Percentiles rank a stretch among this genome's conserved stretches.
Conservation (phyloP, 2,888 invertebrate species). For the Dynastes hyllus region DNA sequence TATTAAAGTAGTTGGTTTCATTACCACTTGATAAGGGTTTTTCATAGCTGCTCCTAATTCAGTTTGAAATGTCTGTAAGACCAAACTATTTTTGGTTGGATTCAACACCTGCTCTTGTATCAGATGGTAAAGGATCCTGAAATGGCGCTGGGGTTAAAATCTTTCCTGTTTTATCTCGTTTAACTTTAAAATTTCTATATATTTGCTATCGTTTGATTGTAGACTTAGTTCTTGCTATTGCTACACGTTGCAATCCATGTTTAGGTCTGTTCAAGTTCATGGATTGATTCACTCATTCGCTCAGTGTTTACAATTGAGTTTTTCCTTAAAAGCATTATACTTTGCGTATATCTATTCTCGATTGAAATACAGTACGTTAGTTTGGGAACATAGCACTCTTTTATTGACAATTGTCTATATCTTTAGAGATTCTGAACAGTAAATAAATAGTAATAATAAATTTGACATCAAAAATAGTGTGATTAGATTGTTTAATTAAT, state of each 20-base stretch:
- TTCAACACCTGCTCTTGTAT: slow-evolving; percentile 94
- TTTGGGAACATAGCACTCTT: too few species aligned
- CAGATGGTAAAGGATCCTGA: slow-evolving; percentile 91
- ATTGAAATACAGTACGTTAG: too few species aligned
- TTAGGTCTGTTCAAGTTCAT: slow-evolving; percentile 94
- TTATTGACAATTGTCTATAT: too few species aligned
- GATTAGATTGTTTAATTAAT: too few species aligned
- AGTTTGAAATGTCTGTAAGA: slow-evolving; percentile 92
- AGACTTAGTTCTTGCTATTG: slow-evolving; percentile 88
- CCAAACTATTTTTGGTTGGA: slow-evolving; percentile 99
- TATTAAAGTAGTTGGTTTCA: slow-evolving; percentile 96
- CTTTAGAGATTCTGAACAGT: too few species aligned
- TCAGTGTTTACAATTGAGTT: too few species aligned
- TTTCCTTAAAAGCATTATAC: too few species aligned
- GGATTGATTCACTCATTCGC: slow-evolving; percentile 76
- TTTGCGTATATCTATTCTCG: too few species aligned
- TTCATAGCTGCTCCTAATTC: slow-evolving; percentile 95
- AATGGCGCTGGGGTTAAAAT: slow-evolving; percentile 96
- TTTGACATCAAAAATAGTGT: too few species aligned
- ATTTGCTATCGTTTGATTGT: slow-evolving; percentile 98
- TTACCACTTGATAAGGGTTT: slow-evolving; percentile 98
- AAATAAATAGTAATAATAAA: too few species aligned
- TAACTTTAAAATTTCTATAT: slow-evolving; percentile 98
- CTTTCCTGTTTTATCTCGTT: slow-evolving; percentile 91
- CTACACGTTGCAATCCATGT: slow-evolving; percentile 87